These are phyloP conservation scores for Magallana gigas DNA, from an alignment of 1,140 invertebrate genomes.

Conservation along the genomic window DNA sequence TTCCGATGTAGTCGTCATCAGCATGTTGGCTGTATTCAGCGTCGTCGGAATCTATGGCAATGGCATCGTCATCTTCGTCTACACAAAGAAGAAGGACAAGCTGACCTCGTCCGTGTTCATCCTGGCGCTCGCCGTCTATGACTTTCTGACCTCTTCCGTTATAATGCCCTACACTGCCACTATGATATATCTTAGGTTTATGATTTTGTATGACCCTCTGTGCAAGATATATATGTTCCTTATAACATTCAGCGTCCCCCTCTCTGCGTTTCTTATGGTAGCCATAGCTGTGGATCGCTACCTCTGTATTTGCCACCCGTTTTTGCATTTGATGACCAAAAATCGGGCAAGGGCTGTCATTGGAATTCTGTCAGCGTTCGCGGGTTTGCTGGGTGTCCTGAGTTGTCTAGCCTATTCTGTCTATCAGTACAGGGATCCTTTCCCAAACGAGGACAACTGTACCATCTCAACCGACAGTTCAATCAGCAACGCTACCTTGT, in stretches of 20 bases:
- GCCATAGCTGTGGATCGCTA: conserved; percentile 78
- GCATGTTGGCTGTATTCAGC: conserved; percentile 69
- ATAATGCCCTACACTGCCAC: conserved; percentile 75
- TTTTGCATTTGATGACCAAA: conserved; percentile 71
- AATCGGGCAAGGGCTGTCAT: conserved; percentile 71
- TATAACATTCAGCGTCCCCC: conserved; percentile 75
- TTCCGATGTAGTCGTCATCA: conserved; percentile 55
- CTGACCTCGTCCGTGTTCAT: conserved; percentile 77
- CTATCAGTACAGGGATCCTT: not conserved
- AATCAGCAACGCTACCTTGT: not conserved
- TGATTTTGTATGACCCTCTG: conserved; percentile 69
- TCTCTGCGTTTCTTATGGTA: conserved; percentile 78
- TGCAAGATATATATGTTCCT: conserved; percentile 78
- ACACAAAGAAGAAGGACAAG: conserved; percentile 74
- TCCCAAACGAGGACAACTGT: not conserved
- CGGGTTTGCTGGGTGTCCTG: conserved; percentile 72
- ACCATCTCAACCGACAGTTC: not conserved
- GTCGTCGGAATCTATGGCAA: conserved; percentile 76
- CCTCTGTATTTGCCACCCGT: conserved; percentile 78
- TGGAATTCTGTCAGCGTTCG: conserved; percentile 65
- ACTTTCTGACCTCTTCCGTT: conserved; percentile 75
- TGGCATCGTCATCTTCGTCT: conserved; percentile 76
- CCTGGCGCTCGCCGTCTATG: conserved; percentile 74
- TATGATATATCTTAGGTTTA: conserved; percentile 66
- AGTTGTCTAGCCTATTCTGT: conserved; percentile 65